Evolutionary conservation across 37 sponge, comb jelly and placozoan genomes (phyloP).

Genomic region (Aplysina aerophoba): DNA sequence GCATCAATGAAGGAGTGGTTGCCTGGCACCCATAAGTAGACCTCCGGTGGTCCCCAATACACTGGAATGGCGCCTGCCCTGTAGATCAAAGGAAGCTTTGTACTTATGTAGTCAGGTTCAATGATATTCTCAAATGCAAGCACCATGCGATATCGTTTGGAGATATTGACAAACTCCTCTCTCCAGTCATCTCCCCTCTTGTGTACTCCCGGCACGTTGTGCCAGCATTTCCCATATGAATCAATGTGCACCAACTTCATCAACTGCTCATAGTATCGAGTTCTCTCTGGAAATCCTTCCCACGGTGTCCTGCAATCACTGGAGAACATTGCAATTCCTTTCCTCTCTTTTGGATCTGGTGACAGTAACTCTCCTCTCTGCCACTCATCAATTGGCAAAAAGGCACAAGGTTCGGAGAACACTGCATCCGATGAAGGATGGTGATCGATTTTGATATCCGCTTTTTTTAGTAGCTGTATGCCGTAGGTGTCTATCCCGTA

Average conservation of each 20-base stretch:
- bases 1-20: conserved; percentile 39
- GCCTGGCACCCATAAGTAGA: conserved; percentile 28
- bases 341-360: background rate
- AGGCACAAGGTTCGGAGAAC: background rate
- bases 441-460: conserved; percentile 7
- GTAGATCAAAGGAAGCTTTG: background rate
- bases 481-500: background rate
- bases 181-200: background rate
- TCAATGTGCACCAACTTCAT: conserved; percentile 12
- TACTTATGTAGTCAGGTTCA: conserved; percentile 2
- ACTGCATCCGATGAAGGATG: background rate
- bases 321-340: conserved; percentile 4
- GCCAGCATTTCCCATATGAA: conserved; percentile 16
- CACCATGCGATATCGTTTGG: background rate
- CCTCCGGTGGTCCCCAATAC: conserved; percentile 10
- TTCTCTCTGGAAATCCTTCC: background rate
- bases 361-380: background rate
- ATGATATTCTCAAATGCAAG: conserved; percentile 19
- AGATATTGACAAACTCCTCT: background rate
- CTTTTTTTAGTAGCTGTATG: background rate
- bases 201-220: background rate
- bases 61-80: conserved; percentile 20
- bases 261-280: background rate
- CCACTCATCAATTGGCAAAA: background rate
- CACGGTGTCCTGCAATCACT: background rate